Conservation (phyloP, 2,113 vertebrate species). For the Sander lucioperca region DNA sequence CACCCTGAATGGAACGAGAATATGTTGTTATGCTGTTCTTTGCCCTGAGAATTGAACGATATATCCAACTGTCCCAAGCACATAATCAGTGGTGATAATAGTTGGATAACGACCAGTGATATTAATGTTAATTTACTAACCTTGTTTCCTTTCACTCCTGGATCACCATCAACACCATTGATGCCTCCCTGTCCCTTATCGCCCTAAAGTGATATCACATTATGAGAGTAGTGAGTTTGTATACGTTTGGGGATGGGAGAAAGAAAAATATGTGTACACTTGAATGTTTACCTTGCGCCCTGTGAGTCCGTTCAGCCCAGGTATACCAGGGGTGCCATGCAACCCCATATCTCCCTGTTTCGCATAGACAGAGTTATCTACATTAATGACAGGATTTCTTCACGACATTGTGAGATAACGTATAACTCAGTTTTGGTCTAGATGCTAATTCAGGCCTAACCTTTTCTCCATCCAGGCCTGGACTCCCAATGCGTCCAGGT, state of each 20-base stretch:
- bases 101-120: neutral
- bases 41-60: neutral
- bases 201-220: constrained; percentile 78
- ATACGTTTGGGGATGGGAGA: neutral
- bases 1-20: constrained; percentile 79
- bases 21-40: neutral
- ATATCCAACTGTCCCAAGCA: neutral
- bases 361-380: neutral
- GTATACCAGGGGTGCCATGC: constrained; percentile 83
- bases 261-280: neutral
- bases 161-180: constrained; percentile 78
- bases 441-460: constrained; percentile 66
- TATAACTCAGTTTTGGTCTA: neutral
- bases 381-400: neutral
- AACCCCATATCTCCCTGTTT: constrained; percentile 86
- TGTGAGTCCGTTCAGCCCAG: constrained; percentile 80
- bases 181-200: constrained; percentile 83
- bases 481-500: constrained; percentile 81
- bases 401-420: neutral
- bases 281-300: constrained; percentile 85
- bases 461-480: constrained; percentile 84
- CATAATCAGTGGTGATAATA: neutral
- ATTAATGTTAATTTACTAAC: constrained; percentile 67
- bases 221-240: neutral
- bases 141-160: constrained; percentile 89